Percentiles rank a stretch among this genome's conserved stretches.
These are phyloP conservation scores for Contarinia nasturtii DNA, from an alignment of 1,140 invertebrate species.

Conservation along the genomic window DNA sequence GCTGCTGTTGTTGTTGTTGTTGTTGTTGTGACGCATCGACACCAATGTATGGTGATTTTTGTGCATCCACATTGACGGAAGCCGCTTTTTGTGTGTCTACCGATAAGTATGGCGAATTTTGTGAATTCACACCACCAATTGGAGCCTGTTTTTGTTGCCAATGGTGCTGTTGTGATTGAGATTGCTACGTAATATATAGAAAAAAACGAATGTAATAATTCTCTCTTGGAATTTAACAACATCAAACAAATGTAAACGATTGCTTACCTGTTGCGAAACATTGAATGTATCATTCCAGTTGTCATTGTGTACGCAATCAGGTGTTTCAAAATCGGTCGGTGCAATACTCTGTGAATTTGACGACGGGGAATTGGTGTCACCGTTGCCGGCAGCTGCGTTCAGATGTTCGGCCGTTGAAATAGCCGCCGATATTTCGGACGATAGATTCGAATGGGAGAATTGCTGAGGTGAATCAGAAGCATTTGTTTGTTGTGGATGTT, in stretches of 20 bases:
- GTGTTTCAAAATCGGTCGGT: slow-evolving; percentile 58
- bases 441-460: slow-evolving; percentile 52
- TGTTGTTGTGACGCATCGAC: background rate
- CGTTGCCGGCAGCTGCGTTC: slow-evolving; percentile 7
- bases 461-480: slow-evolving; percentile 24
- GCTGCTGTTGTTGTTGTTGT: slow-evolving; percentile 3
- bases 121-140: slow-evolving; percentile 4
- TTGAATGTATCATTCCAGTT: no score
- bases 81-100: background rate
- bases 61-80: background rate
- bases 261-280: no score
- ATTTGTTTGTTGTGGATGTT: slow-evolving; percentile 14
- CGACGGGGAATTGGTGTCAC: slow-evolving; percentile 27
- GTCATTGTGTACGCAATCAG: slow-evolving; percentile 23
- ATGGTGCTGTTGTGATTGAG: slow-evolving; percentile 11
- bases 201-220: no score
- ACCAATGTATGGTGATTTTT: background rate
- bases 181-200: no score
- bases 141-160: background rate
- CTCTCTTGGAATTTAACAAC: no score
- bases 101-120: background rate
- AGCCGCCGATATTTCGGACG: slow-evolving; percentile 55
- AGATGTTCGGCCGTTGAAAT: slow-evolving; percentile 46
- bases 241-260: no score
- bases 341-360: slow-evolving; percentile 44